phyloP scores from a whole-genome alignment of 2,113 vertebrate genomes.

The Zosterops japonicus region DNA sequence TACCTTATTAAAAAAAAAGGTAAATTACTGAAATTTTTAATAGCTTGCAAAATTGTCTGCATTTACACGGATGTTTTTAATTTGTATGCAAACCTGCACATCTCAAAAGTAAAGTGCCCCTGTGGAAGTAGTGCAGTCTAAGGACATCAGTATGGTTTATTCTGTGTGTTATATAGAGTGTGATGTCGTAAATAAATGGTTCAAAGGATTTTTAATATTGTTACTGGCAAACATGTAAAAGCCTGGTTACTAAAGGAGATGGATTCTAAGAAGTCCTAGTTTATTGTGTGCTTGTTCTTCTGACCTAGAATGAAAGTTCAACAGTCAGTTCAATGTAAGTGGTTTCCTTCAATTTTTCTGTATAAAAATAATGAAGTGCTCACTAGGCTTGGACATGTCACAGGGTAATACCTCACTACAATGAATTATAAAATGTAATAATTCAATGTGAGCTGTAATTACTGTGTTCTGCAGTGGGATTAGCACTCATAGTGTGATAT shows the following conservation, averaged over 20 bases:
- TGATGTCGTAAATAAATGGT: background rate
- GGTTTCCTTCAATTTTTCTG: conserved; percentile 20
- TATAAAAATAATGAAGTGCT: conserved; percentile 39
- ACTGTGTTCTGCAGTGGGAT: conserved; percentile 30
- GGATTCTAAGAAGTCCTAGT: background rate
- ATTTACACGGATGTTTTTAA: background rate
- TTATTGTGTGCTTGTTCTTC: background rate
- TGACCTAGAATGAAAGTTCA: background rate
- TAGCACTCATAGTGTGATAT: background rate
- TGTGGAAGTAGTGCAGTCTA: background rate
- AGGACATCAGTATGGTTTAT: background rate
- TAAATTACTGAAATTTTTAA: background rate
- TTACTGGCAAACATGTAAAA: background rate
- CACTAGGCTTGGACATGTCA: background rate
- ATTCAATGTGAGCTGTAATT: conserved; percentile 39
- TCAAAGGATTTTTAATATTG: background rate
- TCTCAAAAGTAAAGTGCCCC: background rate
- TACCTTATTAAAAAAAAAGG: background rate
- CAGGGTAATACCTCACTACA: background rate
- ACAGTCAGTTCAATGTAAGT: background rate
- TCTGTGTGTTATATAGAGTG: background rate
- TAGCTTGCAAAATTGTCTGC: background rate
- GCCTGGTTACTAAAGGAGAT: background rate
- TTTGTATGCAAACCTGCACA: background rate
- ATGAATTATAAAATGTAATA: conserved; percentile 51